Evolutionary conservation across 2,888 invertebrate genomes (phyloP).

Genomic region (Drosophila percnosoma): DNA sequence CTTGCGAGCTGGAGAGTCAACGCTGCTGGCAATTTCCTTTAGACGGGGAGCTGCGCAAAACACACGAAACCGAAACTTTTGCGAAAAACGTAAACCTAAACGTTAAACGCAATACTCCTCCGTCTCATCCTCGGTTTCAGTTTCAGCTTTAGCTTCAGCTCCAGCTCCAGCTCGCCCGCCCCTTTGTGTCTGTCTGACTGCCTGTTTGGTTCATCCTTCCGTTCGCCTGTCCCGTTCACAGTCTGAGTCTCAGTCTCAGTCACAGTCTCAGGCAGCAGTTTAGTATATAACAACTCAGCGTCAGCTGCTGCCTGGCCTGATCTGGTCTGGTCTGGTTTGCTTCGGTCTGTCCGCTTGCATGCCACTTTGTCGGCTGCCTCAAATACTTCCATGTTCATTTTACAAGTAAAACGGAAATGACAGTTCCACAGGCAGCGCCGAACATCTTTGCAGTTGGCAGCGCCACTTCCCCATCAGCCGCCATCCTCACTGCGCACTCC

Average conservation of each 20-base stretch:
- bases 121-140: conserved; percentile 27
- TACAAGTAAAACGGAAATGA: conserved; percentile 84
- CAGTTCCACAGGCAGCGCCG: conserved; percentile 80
- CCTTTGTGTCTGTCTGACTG: conserved; percentile 46
- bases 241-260: conserved; percentile 17
- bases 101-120: conserved; percentile 72
- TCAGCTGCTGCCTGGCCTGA: conserved; percentile 63
- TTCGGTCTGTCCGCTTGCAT: conserved; percentile 55
- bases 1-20: conserved; percentile 23
- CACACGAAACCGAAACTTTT: conserved; percentile 74
- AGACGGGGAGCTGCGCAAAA: conserved; percentile 53
- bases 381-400: conserved; percentile 80
- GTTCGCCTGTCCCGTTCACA: conserved; percentile 51
- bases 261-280: conserved; percentile 39
- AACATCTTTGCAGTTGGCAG: conserved; percentile 63
- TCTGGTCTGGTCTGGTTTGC: conserved; percentile 20
- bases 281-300: conserved; percentile 80
- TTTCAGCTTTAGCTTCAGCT: conserved; percentile 2
- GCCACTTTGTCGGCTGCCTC: conserved; percentile 77
- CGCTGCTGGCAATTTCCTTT: conserved; percentile 71
- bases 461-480: conserved; percentile 10
- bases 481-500: conserved; percentile 8
- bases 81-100: conserved; percentile 56
- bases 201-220: conserved; percentile 71
- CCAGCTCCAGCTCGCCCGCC: conserved; percentile 32